A percentile compares a stretch with the other conserved stretches of the same genome.
Conservation (phyloP, 2,113 vertebrate genomes). For the Calidris pugnax region DNA sequence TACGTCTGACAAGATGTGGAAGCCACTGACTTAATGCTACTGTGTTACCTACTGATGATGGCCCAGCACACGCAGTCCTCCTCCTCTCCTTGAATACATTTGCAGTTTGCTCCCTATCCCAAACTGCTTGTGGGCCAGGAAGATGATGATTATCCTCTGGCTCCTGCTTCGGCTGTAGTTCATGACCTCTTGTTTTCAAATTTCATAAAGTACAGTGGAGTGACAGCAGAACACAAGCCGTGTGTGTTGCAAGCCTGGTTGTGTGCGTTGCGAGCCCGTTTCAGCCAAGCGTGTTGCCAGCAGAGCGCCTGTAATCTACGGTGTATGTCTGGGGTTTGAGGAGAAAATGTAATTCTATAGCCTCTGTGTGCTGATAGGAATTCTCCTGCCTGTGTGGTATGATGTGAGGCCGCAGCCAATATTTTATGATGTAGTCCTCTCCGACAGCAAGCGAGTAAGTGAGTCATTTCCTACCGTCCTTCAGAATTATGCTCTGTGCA, state of each 20-base stretch:
- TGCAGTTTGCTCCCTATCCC: neutral
- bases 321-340: neutral
- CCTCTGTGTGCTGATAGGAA: conserved; percentile 11
- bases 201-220: neutral
- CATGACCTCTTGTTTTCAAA: neutral
- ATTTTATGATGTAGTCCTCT: neutral
- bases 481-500: neutral
- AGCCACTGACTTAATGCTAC: neutral
- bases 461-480: conserved; percentile 17
- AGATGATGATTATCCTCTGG: neutral
- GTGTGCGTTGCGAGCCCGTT: neutral
- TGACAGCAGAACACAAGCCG: neutral
- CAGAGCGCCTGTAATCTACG: neutral
- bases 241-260: neutral
- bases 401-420: neutral
- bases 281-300: neutral
- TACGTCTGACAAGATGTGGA: neutral
- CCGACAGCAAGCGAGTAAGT: neutral
- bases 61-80: neutral
- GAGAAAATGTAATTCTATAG: conserved; percentile 27
- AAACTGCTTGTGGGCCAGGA: neutral
- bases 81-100: neutral
- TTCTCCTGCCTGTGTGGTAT: conserved; percentile 5
- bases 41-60: neutral
- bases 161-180: neutral